A percentile compares a stretch with the other conserved stretches of the same genome.
Conservation (phyloP, 1,140 invertebrate species). For the Chironomus striatipennis region DNA sequence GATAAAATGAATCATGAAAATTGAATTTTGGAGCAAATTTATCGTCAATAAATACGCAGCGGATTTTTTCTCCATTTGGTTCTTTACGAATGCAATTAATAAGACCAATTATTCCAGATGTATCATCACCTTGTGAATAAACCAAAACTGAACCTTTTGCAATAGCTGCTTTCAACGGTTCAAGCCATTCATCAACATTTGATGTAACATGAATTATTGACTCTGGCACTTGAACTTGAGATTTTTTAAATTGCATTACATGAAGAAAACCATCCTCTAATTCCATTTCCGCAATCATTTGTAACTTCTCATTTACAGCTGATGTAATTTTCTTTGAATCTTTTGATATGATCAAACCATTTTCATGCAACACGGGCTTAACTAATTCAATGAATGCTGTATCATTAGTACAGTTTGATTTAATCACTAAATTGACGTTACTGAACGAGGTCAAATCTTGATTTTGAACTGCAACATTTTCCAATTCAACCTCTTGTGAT, state of each 20-base stretch:
- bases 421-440: conserved; percentile 48
- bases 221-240: conserved; percentile 27
- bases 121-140: conserved; percentile 28
- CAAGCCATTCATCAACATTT: conserved; percentile 32
- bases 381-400: conserved; percentile 32
- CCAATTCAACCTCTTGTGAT: conserved; percentile 44
- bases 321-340: conserved; percentile 34
- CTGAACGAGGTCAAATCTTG: conserved; percentile 49
- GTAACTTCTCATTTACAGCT: conserved; percentile 28
- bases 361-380: conserved; percentile 34
- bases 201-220: conserved; percentile 31
- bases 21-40: conserved; percentile 29
- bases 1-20: conserved; percentile 29
- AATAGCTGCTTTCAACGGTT: conserved; percentile 30
- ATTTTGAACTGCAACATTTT: conserved; percentile 49
- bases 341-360: conserved; percentile 44
- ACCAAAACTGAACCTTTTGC: conserved; percentile 29
- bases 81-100: conserved; percentile 38
- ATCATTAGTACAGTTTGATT: conserved; percentile 40
- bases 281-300: conserved; percentile 32
- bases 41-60: conserved; percentile 30
- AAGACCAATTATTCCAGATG: conserved; percentile 52
- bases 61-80: conserved; percentile 30
- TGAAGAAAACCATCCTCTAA: conserved; percentile 32
- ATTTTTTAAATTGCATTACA: conserved; percentile 32